Conservation (phyloP, 2,888 invertebrate genomes). For the Gastrophysa polygoni region DNA sequence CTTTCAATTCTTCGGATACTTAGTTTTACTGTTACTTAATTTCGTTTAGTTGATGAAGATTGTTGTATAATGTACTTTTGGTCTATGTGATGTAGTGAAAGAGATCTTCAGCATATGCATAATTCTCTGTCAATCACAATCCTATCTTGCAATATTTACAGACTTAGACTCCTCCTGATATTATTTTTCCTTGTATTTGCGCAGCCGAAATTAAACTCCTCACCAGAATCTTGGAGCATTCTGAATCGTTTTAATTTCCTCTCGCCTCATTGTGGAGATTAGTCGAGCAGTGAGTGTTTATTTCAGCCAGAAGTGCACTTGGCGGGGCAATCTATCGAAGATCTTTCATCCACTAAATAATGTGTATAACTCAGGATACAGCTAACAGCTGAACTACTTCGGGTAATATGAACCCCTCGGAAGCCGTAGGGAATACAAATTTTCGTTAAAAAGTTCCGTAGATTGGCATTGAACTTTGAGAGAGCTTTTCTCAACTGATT, state of each 20-base stretch:
- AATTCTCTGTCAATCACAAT: too few species aligned
- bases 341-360: constrained; percentile 32
- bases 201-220: neutral
- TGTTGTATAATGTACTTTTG: too few species aligned
- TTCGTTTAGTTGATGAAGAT: too few species aligned
- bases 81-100: too few species aligned
- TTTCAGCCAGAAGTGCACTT: constrained; percentile 7
- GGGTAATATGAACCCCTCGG: constrained; percentile 52
- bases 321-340: constrained; percentile 17
- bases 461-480: constrained; percentile 47
- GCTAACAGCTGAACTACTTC: constrained; percentile 49
- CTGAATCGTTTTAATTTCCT: constrained; percentile 19
- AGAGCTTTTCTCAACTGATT: constrained; percentile 45
- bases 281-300: constrained; percentile 17
- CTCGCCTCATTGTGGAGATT: constrained; percentile 5
- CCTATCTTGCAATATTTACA: too few species aligned
- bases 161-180: too few species aligned
- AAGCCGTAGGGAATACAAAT: constrained; percentile 54
- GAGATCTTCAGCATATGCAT: too few species aligned
- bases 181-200: neutral
- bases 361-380: constrained; percentile 42
- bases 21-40: too few species aligned
- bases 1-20: too few species aligned
- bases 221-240: neutral
- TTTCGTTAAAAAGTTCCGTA: constrained; percentile 54